phyloP scores from a whole-genome alignment of 2,888 invertebrate genomes.

The Pomacea canaliculata region DNA sequence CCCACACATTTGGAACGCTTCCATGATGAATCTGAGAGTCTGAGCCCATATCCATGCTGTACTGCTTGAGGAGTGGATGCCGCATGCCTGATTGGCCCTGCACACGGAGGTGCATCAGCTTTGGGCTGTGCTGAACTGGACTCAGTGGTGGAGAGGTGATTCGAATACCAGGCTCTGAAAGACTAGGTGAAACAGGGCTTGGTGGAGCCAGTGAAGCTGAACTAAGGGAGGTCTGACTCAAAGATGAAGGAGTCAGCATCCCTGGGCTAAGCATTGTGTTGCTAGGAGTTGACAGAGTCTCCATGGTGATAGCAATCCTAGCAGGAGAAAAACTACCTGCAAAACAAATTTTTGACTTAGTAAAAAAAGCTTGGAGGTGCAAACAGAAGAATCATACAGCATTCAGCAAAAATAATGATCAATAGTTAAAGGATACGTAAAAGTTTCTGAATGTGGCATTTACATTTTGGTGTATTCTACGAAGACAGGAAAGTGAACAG shows the following conservation, averaged over 20 bases:
- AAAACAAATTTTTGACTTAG: not conserved
- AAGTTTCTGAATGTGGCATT: too few relatives aligned
- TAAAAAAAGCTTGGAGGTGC: not conserved
- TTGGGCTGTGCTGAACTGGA: slow-evolving; percentile 30
- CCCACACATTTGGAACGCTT: slow-evolving; percentile 37
- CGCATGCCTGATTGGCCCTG: slow-evolving; percentile 26
- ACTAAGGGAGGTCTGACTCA: slow-evolving; percentile 11
- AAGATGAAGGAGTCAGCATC: slow-evolving; percentile 16
- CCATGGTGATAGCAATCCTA: slow-evolving; percentile 30
- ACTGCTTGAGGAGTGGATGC: slow-evolving; percentile 39
- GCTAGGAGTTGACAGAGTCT: slow-evolving; percentile 24
- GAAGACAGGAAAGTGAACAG: too few relatives aligned
- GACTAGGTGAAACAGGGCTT: slow-evolving; percentile 17
- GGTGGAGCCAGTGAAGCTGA: slow-evolving; percentile 8
- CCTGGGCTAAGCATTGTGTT: slow-evolving; percentile 10
- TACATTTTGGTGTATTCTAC: too few relatives aligned
- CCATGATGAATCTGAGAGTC: slow-evolving; percentile 32
- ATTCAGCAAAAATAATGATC: too few relatives aligned
- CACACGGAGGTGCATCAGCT: slow-evolving; percentile 28
- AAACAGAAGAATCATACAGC: too few relatives aligned
- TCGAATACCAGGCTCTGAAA: slow-evolving; percentile 31
- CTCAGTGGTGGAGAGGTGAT: slow-evolving; percentile 35
- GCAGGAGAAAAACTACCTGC: slow-evolving; percentile 28
- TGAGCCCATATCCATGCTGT: slow-evolving; percentile 39
- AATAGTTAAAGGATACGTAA: too few relatives aligned